phyloP scores from a whole-genome alignment of 92 coral and sea anemone species.

The Phenganax marumi region DNA sequence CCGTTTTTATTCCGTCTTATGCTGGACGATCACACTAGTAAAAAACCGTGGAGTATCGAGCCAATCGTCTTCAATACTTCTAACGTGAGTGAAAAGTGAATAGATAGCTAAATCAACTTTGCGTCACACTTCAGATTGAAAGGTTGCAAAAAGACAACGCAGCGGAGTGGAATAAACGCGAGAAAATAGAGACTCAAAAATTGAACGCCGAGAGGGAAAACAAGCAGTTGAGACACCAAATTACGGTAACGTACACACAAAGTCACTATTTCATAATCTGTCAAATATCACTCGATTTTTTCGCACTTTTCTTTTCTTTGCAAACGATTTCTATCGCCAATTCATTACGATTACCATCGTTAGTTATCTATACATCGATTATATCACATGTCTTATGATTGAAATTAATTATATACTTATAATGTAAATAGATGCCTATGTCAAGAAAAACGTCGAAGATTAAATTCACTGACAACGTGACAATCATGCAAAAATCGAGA shows the following conservation, averaged over 20 bases:
- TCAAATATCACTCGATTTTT: background rate
- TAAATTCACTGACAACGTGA: too few relatives aligned
- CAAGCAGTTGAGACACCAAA: constrained; percentile 77
- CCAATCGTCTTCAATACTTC: background rate
- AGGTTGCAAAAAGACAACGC: constrained; percentile 83
- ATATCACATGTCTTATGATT: too few relatives aligned
- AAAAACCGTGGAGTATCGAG: too few relatives aligned
- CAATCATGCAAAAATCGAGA: too few relatives aligned
- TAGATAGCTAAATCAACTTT: background rate
- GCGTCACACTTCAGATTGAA: constrained; percentile 64
- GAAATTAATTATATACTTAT: too few relatives aligned
- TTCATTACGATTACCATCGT: too few relatives aligned
- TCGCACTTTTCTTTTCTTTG: too few relatives aligned
- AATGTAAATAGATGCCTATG: too few relatives aligned
- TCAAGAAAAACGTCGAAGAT: too few relatives aligned
- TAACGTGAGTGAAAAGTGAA: background rate
- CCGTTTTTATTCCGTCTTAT: background rate
- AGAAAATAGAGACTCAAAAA: constrained; percentile 88
- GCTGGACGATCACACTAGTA: too few relatives aligned
- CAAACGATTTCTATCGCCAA: too few relatives aligned
- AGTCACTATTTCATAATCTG: background rate
- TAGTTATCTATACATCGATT: too few relatives aligned
- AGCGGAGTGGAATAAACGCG: constrained; percentile 90
- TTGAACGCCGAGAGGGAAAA: constrained; percentile 82
- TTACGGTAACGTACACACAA: constrained; percentile 62